A percentile compares a stretch with the other conserved stretches of the same genome.
phyloP scores from a whole-genome alignment of 2,113 vertebrate genomes.

The Reinhardtius hippoglossoides region DNA sequence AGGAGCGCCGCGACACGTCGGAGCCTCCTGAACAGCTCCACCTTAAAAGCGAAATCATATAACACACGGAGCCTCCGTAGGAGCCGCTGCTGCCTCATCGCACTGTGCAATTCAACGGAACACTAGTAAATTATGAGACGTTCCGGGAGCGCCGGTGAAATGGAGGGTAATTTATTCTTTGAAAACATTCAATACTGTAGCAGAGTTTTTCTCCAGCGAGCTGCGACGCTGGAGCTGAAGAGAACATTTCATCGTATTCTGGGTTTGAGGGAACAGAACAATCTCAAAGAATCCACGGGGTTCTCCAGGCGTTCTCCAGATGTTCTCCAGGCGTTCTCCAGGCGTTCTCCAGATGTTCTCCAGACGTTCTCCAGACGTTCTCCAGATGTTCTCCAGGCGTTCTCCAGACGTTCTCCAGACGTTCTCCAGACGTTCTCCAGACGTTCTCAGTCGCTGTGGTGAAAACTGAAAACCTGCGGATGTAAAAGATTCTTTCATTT shows the following conservation, averaged over 20 bases:
- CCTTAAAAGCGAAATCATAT: constrained; percentile 38
- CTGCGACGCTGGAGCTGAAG: constrained; percentile 6
- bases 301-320: not conserved
- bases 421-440: not conserved
- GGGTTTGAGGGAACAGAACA: not conserved
- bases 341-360: not conserved
- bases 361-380: not conserved
- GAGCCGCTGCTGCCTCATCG: constrained; percentile 70
- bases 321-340: not conserved
- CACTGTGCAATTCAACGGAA: constrained; percentile 77
- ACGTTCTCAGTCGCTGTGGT: not conserved
- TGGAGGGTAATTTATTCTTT: constrained; percentile 65
- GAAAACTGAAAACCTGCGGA: too few relatives aligned
- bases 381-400: not conserved
- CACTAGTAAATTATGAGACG: constrained; percentile 69
- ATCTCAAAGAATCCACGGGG: not conserved
- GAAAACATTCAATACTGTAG: not conserved
- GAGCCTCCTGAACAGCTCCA: constrained; percentile 38
- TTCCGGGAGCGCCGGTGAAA: constrained; percentile 53
- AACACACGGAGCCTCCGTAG: constrained; percentile 78
- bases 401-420: not conserved
- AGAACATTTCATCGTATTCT: not conserved
- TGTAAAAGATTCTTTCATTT: constrained; percentile 10
- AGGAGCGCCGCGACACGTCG: not conserved
- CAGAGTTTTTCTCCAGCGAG: not conserved